A percentile compares a stretch with the other conserved stretches of the same genome.
These are phyloP conservation scores for Coccyzus lansbergi DNA, from an alignment of 2,797 vertebrate genomes.

Conservation along the genomic window DNA sequence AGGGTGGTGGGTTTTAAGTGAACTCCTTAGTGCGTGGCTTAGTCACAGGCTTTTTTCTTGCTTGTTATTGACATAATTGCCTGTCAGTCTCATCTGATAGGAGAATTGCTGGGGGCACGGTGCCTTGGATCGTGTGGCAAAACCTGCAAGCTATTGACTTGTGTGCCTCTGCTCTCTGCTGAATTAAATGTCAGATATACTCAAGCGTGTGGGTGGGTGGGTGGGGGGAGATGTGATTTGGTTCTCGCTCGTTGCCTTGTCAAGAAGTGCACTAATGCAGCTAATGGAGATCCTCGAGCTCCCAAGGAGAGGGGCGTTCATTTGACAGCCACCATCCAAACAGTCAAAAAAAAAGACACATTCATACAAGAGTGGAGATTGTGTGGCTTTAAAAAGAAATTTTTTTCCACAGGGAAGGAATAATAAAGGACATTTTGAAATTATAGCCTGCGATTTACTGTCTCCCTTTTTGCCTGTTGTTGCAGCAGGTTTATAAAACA, in stretches of 20 bases:
- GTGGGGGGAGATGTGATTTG: constrained; percentile 41
- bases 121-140: constrained; percentile 50
- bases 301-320: not conserved
- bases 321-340: constrained; percentile 37
- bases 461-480: not conserved
- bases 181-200: constrained; percentile 64
- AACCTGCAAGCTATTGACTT: constrained; percentile 55
- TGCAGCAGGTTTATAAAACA: not conserved
- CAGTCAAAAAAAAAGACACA: constrained; percentile 3
- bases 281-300: constrained; percentile 40
- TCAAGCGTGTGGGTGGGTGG: constrained; percentile 21
- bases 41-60: constrained; percentile 42
- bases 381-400: not conserved
- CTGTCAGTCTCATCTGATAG: constrained; percentile 66
- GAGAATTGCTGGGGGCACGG: constrained; percentile 61
- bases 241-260: constrained; percentile 43
- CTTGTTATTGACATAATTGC: constrained; percentile 59
- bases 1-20: constrained; percentile 23
- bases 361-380: not conserved
- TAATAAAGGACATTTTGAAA: constrained; percentile 24
- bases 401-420: constrained; percentile 8
- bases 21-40: constrained; percentile 47
- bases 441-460: not conserved
- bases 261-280: constrained; percentile 18
- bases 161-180: constrained; percentile 14